Percentiles rank a stretch among this genome's conserved stretches.
Evolutionary conservation across 2,113 vertebrate genomes (phyloP).

Genomic region (Stigmatopora nigra): DNA sequence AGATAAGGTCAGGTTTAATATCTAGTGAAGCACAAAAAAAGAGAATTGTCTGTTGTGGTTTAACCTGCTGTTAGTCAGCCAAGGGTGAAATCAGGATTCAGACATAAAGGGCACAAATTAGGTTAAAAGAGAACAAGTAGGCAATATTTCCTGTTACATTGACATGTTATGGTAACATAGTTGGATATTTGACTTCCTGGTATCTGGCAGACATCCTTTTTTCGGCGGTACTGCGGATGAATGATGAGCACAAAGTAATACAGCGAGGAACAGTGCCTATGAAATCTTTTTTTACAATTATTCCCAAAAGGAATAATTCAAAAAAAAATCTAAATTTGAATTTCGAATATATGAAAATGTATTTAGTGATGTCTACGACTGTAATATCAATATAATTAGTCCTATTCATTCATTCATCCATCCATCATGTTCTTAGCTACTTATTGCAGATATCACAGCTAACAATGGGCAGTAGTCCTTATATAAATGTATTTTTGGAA

Average conservation of each 20-base stretch:
- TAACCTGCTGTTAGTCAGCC: constrained; percentile 1
- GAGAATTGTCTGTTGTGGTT: background rate
- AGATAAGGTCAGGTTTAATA: background rate
- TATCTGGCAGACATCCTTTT: background rate
- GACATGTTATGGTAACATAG: too few relatives aligned
- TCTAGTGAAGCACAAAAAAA: background rate
- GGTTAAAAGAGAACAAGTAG: background rate
- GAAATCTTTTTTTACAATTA: background rate
- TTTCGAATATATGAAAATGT: too few relatives aligned
- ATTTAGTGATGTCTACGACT: too few relatives aligned
- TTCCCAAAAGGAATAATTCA: background rate
- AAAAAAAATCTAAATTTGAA: background rate
- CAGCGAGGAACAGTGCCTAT: background rate
- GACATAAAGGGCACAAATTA: background rate
- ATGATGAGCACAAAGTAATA: background rate
- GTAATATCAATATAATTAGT: too few relatives aligned
- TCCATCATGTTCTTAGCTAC: too few relatives aligned
- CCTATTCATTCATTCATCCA: too few relatives aligned
- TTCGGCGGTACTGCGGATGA: too few relatives aligned
- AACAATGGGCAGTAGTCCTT: too few relatives aligned
- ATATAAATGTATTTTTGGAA: too few relatives aligned
- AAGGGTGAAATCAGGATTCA: constrained; percentile 3
- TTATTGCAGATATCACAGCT: too few relatives aligned
- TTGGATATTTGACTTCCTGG: background rate
- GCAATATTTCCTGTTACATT: background rate